Evolutionary conservation across 2,888 invertebrate species (phyloP).

Genomic region (Lepidochrysops patricia): DNA sequence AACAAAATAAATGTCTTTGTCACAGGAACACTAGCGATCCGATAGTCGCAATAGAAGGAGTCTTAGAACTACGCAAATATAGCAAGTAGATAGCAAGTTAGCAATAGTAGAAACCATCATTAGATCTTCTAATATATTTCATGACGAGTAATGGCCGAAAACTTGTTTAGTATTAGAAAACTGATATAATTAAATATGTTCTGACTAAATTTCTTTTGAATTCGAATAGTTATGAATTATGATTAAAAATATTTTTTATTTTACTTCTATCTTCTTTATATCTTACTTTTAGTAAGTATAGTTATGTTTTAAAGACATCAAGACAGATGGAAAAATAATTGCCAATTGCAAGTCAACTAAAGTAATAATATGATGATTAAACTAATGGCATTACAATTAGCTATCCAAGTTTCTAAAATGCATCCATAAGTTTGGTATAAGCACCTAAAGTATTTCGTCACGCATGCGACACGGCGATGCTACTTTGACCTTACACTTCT

Average conservation of each 20-base stretch:
- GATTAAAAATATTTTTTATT: no score
- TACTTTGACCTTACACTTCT: constrained; percentile 50
- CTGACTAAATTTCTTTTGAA: no score
- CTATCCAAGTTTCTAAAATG: constrained; percentile 14
- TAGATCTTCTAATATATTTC: no score
- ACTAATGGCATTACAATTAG: background rate
- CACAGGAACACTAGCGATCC: constrained; percentile 23
- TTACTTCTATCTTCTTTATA: no score
- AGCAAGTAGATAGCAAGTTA: constrained; percentile 13
- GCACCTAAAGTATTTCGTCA: constrained; percentile 28
- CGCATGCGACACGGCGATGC: constrained; percentile 40
- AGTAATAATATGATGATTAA: background rate
- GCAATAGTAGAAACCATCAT: no score
- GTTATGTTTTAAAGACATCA: no score
- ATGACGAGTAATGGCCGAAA: no score
- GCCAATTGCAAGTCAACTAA: background rate
- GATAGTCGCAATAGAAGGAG: constrained; percentile 47
- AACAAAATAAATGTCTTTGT: constrained; percentile 39
- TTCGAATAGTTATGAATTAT: no score
- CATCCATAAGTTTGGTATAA: constrained; percentile 6
- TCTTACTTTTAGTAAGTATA: no score
- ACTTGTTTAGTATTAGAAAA: no score
- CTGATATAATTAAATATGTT: no score
- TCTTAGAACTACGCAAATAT: constrained; percentile 40
- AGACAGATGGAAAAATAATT: no score